Evolutionary conservation across 2,113 vertebrate species (phyloP), one percentile per base, ranked within the genome.

Genomic region (Tauraco erythrolophus): DNA sequence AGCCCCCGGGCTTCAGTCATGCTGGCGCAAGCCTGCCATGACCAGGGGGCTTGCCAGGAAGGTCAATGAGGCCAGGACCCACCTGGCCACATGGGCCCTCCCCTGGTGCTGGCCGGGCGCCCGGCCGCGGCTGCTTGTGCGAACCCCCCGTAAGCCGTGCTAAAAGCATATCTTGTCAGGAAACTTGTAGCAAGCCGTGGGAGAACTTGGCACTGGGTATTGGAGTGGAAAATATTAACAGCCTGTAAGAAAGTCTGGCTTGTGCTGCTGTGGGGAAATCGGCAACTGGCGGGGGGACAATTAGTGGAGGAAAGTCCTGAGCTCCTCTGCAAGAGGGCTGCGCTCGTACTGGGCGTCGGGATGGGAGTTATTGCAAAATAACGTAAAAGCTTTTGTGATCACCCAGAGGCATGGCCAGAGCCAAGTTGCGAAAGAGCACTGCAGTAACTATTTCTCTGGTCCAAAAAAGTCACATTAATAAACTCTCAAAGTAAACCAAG

Each of bases 201-300:
- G 97, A 97, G 89, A 97, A 96, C 92, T 97, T 98, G 98, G 98
- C 98, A 98, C 24, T 1, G 24, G n/a, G 33, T 75, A 24, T 69
- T 85, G 95, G 93, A 97, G 92, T 93, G 95, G 98, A 96, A 98
- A 98, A 95, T 92, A 97, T 96, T 98, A 97, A 92, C 96, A 97
- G 97, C 79, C 96, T 97, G 97, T 61, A 92, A 83, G 96, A 94
- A 96, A 97, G 94, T 88, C 98, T 98, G 98, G 96, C 97, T 97
- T 89, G 83, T 70, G 86, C 81, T 97, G 96, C 95, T 94, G 80
- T 13, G 11, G 95, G 92, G 89, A 91, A 97, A 95, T 95, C 90
- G 33, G 96, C 92, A 77, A 81, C 97, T 98, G 97, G 93, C 93
- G 5, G 82, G 90, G 72, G 92, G 91, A 94, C 94, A 96, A 87